A percentile compares a stretch with the other conserved stretches of the same genome.
phyloP scores from a whole-genome alignment of 2,888 invertebrate species.

The Acanthosepion esculentum region DNA sequence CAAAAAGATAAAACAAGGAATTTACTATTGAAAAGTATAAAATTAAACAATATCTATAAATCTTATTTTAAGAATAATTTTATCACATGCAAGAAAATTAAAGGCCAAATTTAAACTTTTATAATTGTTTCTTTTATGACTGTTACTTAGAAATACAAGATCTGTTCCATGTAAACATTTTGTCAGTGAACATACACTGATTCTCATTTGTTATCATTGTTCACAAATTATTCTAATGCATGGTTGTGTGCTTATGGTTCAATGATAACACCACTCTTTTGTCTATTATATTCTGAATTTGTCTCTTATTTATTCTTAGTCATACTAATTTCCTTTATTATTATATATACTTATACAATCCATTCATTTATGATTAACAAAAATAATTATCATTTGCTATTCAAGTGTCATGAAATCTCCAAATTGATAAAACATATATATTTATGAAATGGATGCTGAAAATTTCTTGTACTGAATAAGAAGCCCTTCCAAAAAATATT shows the following conservation, averaged over 20 bases:
- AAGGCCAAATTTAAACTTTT: neutral
- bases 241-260: neutral
- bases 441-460: too few species aligned
- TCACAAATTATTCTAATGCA: neutral
- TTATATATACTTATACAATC: neutral
- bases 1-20: neutral
- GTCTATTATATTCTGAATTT: neutral
- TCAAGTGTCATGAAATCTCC: too few species aligned
- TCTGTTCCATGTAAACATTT: constrained; percentile 10
- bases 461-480: too few species aligned
- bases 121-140: neutral
- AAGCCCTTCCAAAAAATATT: too few species aligned
- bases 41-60: neutral
- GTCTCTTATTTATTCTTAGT: neutral
- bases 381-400: too few species aligned
- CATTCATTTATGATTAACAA: too few species aligned
- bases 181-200: neutral
- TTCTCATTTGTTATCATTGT: neutral
- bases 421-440: too few species aligned
- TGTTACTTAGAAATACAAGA: neutral
- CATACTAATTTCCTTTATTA: neutral
- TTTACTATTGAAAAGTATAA: neutral
- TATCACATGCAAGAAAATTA: neutral
- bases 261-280: neutral
- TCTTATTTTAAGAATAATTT: neutral